Conservation (phyloP, 2,113 vertebrate species). For the Charina bottae region DNA sequence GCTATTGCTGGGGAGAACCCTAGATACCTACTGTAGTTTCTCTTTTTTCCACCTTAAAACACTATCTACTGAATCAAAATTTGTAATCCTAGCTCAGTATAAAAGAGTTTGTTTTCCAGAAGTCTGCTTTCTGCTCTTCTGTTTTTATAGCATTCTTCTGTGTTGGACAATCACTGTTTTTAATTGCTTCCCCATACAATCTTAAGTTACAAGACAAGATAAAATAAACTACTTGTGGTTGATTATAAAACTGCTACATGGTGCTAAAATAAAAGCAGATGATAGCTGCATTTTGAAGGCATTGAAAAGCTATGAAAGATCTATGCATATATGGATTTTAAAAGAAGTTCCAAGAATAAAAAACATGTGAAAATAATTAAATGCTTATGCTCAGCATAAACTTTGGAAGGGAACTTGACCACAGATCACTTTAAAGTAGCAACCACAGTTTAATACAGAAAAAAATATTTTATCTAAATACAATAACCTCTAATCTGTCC, state of each 20-base stretch:
- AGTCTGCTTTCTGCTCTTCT: background rate
- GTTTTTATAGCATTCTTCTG: slow-evolving; percentile 8
- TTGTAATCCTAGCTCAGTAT: slow-evolving; percentile 32
- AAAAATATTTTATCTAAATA: background rate
- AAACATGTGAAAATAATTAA: slow-evolving; percentile 31
- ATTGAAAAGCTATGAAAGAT: slow-evolving; percentile 36
- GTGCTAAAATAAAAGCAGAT: slow-evolving; percentile 41
- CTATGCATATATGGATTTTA: slow-evolving; percentile 18
- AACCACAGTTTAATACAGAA: slow-evolving; percentile 38
- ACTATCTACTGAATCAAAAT: slow-evolving; percentile 23
- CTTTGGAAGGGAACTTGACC: slow-evolving; percentile 30
- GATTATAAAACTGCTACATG: slow-evolving; percentile 23
- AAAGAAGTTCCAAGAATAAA: slow-evolving; percentile 46
- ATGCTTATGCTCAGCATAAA: slow-evolving; percentile 20
- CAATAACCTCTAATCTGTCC: slow-evolving; percentile 12
- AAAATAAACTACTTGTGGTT: slow-evolving; percentile 7
- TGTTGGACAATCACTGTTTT: background rate
- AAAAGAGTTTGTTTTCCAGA: slow-evolving; percentile 26
- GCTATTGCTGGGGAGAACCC: background rate
- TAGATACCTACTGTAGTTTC: background rate
- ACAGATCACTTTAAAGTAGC: background rate
- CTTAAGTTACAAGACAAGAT: slow-evolving; percentile 24
- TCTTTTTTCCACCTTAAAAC: background rate
- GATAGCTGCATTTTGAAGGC: slow-evolving; percentile 44
- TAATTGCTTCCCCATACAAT: background rate